These are phyloP conservation scores for Sussaba pulchella DNA, from an alignment of 2,888 invertebrate species.

Conservation along the genomic window DNA sequence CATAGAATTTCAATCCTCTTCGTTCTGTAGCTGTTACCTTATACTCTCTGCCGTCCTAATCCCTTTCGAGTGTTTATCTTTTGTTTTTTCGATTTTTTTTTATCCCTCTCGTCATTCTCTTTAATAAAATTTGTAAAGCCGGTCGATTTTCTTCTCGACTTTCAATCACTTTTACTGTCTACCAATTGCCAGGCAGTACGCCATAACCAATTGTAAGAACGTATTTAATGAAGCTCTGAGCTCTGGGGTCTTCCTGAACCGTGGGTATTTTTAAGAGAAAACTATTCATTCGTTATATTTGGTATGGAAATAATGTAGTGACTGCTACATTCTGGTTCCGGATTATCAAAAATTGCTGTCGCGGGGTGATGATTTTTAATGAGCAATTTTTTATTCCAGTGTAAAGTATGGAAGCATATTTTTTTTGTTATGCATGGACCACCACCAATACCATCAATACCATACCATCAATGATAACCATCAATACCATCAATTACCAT, in stretches of 20 bases:
- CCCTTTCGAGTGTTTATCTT: constrained; percentile 63
- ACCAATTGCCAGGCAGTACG: not conserved
- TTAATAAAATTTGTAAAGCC: constrained; percentile 57
- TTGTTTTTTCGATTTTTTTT: too few species aligned
- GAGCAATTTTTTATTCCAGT: too few species aligned
- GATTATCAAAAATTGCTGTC: not conserved
- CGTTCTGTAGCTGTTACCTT: constrained; percentile 24
- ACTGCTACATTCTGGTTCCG: not conserved
- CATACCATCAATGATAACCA: too few species aligned
- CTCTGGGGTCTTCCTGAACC: not conserved
- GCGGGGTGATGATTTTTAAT: too few species aligned
- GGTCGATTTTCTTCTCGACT: constrained; percentile 37
- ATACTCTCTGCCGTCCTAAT: constrained; percentile 39
- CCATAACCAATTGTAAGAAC: not conserved
- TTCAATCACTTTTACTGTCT: constrained; percentile 33
- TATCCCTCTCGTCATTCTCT: constrained; percentile 40
- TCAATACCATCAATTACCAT: too few species aligned
- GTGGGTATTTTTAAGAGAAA: not conserved
- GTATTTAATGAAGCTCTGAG: not conserved
- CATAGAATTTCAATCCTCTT: constrained; percentile 48
- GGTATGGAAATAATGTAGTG: not conserved
- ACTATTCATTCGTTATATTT: not conserved
- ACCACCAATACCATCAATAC: too few species aligned
- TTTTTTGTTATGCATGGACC: too few species aligned
- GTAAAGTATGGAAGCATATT: too few species aligned